Evolutionary conservation across 2,888 invertebrate genomes (phyloP).

Genomic region (Sylvicola fuscatus): DNA sequence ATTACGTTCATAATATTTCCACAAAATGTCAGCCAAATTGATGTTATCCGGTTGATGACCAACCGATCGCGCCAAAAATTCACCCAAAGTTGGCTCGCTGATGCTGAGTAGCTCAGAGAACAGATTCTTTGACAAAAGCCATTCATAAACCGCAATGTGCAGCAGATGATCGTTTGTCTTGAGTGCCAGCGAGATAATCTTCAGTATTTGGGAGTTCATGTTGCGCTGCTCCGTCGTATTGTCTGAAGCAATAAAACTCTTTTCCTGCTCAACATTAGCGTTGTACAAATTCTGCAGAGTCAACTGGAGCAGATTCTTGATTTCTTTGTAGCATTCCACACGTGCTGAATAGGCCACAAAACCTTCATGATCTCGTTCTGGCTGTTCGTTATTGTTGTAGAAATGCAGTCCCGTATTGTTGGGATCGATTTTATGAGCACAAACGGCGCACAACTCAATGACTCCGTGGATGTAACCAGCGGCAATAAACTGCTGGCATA

Average conservation of each 20-base stretch:
- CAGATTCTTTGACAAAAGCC: neutral
- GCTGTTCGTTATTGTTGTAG: conserved; percentile 64
- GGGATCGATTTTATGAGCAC: conserved; percentile 75
- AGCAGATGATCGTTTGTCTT: conserved; percentile 17
- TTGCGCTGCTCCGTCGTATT: conserved; percentile 6
- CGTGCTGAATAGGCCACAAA: conserved; percentile 50
- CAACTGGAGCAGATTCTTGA: conserved; percentile 53
- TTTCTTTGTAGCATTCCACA: conserved; percentile 75
- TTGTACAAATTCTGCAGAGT: conserved; percentile 6
- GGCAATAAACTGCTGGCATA: conserved; percentile 65
- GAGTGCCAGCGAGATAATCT: conserved; percentile 43
- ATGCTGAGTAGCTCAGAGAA: neutral
- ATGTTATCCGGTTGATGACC: conserved; percentile 34
- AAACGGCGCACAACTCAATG: conserved; percentile 66
- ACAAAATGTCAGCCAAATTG: conserved; percentile 58
- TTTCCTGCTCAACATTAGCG: conserved; percentile 14
- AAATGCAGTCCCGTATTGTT: conserved; percentile 72
- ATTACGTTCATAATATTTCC: conserved; percentile 90
- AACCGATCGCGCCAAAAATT: conserved; percentile 24
- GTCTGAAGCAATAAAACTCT: conserved; percentile 10
- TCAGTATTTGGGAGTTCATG: conserved; percentile 27
- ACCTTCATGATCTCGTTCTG: conserved; percentile 60
- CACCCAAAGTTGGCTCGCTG: conserved; percentile 12
- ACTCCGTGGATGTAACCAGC: conserved; percentile 74
- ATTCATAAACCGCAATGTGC: neutral